Base-by-base conservation (phyloP, 2,888 invertebrate genomes). In the Onchidella celtica region DNA sequence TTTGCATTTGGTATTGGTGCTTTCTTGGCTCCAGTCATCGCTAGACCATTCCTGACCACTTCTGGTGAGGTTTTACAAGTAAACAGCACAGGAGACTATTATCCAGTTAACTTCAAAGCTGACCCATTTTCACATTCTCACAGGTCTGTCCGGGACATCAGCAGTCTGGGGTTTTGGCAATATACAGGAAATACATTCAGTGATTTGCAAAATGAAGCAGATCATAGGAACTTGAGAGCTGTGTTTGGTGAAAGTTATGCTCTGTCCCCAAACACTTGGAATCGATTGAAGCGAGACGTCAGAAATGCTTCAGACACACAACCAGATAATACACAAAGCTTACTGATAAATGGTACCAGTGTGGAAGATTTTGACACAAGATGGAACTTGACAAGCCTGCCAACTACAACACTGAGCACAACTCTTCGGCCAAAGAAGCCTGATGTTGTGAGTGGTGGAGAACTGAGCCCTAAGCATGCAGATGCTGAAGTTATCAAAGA, bases 1-100 rank as follows among this genome's bases (percentile, higher is more conserved):
- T 94, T 94, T 86, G 90, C 92, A 27, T 94, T 94, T 87, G 94
- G 93, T 14, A 85, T 94, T 24, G 94, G 94, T 24, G 93, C 94
- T 0, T 94, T 94, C 82, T 86, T 94, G 40, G 93, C 94, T 6
- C 94, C 94, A 6, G 87, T 94, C 2, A 84, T 94, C 29, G 93
- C 93, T 6, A 91, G 90, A 63, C 93, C 94, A 24, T 94, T 94
- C 84, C 87, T 93, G 14, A 34, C 63, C 24, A 75, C 79, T 40
- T 61, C 65, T 27, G 2, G 61, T 2, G 47, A 34, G 32, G 38
- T 61, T 3, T 40, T 68, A 17, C 55, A 66, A 34, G 59, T 65
- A 57, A 63, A 82, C 47, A 63, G 24, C 4, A 59, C 72, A 59
- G 24, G 29, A 59, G 57, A 32, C 21, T 57, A 78, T 66, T 29